Percentiles rank a stretch among this genome's conserved stretches.
phyloP scores from a whole-genome alignment of 2,797 vertebrate genomes.

The Pseudocheirus occidentalis region DNA sequence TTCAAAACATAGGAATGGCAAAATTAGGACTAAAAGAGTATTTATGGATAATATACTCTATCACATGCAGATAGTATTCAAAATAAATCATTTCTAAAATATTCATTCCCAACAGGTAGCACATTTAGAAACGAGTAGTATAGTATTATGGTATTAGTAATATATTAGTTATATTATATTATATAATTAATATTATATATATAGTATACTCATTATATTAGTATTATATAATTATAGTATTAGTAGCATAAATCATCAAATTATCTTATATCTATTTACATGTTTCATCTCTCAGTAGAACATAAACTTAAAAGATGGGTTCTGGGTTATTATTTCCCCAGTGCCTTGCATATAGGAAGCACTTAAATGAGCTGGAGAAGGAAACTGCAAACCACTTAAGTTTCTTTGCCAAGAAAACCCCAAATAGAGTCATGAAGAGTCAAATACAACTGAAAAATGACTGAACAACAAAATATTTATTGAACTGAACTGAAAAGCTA shows the following conservation, averaged over 20 bases:
- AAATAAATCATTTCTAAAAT: conserved; percentile 46
- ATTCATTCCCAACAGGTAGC: not conserved
- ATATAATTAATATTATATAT: too few species aligned
- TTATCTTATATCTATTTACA: not conserved
- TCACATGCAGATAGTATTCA: conserved; percentile 58
- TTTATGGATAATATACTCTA: conserved; percentile 66
- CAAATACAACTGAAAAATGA: not conserved
- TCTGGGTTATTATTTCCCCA: not conserved
- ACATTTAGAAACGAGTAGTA: not conserved
- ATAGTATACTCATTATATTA: too few species aligned
- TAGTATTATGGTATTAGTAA: too few species aligned
- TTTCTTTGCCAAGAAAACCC: not conserved
- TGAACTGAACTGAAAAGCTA: not conserved
- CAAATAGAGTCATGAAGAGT: not conserved
- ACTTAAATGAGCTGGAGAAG: not conserved
- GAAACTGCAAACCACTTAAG: not conserved
- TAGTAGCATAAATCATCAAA: not conserved
- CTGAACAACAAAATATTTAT: not conserved
- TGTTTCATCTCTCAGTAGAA: not conserved
- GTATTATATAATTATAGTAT: too few species aligned
- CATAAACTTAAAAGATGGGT: not conserved
- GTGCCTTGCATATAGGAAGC: not conserved
- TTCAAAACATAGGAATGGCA: conserved; percentile 67
- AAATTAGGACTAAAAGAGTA: conserved; percentile 64
- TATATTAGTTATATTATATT: too few species aligned